These are phyloP conservation scores for Neodiprion lecontei DNA, from an alignment of 1,140 invertebrate species.

Conservation along the genomic window DNA sequence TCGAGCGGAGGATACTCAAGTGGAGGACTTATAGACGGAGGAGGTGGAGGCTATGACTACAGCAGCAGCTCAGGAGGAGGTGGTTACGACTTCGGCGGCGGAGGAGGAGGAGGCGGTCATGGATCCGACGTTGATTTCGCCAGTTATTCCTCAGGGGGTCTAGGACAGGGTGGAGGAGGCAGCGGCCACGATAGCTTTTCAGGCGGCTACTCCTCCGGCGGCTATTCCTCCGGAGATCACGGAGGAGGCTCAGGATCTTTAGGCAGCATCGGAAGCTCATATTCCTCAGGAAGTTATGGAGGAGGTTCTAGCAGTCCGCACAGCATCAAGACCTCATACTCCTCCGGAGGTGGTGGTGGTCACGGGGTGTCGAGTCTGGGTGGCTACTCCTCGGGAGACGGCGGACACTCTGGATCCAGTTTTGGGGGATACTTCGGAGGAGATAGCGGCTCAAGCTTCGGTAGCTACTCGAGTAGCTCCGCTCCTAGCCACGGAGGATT, in stretches of 20 bases:
- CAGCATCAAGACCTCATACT: too few relatives aligned
- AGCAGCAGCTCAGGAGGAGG: constrained; percentile 10
- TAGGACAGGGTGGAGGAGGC: neutral
- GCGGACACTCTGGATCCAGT: neutral
- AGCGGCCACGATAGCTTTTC: neutral
- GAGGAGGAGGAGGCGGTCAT: constrained; percentile 19
- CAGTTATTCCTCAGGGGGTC: neutral
- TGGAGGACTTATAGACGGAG: neutral
- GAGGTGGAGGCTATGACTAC: constrained; percentile 27
- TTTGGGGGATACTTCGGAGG: constrained; percentile 15
- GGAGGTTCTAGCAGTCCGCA: too few relatives aligned
- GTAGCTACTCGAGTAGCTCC: neutral
- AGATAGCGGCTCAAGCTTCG: constrained; percentile 4
- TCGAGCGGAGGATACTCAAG: constrained; percentile 13
- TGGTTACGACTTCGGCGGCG: constrained; percentile 29
- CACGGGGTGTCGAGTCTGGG: neutral
- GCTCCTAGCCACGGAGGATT: neutral
- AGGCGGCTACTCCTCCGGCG: constrained; percentile 8
- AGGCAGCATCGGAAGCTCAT: neutral
- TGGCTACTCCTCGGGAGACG: neutral
- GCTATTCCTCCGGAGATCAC: constrained; percentile 19
- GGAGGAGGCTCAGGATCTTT: neutral
- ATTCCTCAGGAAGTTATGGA: neutral
- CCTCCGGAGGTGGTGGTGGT: neutral
- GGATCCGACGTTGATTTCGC: constrained; percentile 9